These are phyloP conservation scores for Thamnaconus septentrionalis DNA, from an alignment of 2,113 vertebrate genomes.

Conservation along the genomic window DNA sequence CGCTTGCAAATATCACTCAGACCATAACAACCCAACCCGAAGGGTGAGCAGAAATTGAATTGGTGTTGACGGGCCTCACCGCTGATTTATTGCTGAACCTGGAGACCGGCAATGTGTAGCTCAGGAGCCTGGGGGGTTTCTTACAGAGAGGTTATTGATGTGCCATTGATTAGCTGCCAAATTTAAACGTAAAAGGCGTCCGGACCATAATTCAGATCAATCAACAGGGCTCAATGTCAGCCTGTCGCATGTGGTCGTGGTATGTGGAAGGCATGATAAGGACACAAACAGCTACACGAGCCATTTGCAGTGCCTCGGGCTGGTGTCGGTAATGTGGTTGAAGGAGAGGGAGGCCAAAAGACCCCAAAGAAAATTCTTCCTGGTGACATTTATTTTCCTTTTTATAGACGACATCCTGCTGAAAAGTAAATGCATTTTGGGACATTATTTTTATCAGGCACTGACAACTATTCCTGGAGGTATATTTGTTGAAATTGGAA, in stretches of 20 bases:
- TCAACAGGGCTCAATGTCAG: constrained; percentile 40
- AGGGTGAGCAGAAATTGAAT: constrained; percentile 18
- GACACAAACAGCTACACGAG: no score
- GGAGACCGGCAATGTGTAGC: constrained; percentile 36
- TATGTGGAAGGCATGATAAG: no score
- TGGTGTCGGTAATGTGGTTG: no score
- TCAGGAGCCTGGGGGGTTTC: constrained; percentile 39
- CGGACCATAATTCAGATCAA: constrained; percentile 52
- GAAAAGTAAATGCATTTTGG: constrained; percentile 7
- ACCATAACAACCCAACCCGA: background rate
- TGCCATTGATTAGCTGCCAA: constrained; percentile 62
- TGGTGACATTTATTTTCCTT: background rate
- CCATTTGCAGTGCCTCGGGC: no score
- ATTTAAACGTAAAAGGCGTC: constrained; percentile 48
- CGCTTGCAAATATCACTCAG: background rate
- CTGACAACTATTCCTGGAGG: constrained; percentile 13
- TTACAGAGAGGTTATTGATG: constrained; percentile 38
- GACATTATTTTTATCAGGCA: background rate
- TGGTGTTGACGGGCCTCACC: constrained; percentile 1
- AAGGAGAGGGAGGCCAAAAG: background rate
- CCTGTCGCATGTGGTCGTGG: background rate
- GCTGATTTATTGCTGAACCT: constrained; percentile 52
- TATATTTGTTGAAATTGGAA: constrained; percentile 4
- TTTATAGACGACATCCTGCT: background rate
- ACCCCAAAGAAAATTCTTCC: background rate